Conservation (phyloP, 92 coral and sea anemone genomes). For the Porites cylindrica region DNA sequence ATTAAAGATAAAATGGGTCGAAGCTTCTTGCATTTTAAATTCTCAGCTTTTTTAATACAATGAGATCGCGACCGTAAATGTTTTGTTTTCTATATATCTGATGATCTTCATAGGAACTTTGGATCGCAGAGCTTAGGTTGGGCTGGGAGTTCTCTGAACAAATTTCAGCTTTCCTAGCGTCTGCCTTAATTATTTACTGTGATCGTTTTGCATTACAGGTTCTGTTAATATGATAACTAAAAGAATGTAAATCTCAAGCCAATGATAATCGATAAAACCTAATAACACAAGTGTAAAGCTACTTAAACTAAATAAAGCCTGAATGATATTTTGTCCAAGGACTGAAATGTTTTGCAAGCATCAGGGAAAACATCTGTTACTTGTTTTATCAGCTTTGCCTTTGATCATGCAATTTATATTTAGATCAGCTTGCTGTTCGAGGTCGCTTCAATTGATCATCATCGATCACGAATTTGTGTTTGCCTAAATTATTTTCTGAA, state of each 20-base stretch:
- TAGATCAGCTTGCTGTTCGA: not conserved
- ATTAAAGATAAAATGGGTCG: no score
- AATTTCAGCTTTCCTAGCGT: no score
- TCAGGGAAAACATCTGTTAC: not conserved
- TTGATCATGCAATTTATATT: not conserved
- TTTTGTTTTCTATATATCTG: no score
- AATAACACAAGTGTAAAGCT: not conserved
- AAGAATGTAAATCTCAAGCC: not conserved
- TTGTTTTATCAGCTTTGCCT: slow-evolving; percentile 18
- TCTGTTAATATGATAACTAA: not conserved
- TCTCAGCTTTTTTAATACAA: no score
- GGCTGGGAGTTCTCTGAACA: no score
- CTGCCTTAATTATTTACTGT: not conserved
- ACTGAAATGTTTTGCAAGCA: not conserved
- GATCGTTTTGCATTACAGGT: not conserved
- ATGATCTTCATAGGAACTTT: no score
- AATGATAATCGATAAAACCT: not conserved
- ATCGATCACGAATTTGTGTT: slow-evolving; percentile 28
- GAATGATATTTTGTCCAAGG: not conserved
- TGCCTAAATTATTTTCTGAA: slow-evolving; percentile 2
- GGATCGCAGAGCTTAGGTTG: no score
- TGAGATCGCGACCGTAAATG: no score
- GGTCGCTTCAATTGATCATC: not conserved
- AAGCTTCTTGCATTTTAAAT: no score
- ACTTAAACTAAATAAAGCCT: not conserved